Evolutionary conservation across 2,888 invertebrate genomes (phyloP).

Genomic region (Cylindroiulus punctatus): DNA sequence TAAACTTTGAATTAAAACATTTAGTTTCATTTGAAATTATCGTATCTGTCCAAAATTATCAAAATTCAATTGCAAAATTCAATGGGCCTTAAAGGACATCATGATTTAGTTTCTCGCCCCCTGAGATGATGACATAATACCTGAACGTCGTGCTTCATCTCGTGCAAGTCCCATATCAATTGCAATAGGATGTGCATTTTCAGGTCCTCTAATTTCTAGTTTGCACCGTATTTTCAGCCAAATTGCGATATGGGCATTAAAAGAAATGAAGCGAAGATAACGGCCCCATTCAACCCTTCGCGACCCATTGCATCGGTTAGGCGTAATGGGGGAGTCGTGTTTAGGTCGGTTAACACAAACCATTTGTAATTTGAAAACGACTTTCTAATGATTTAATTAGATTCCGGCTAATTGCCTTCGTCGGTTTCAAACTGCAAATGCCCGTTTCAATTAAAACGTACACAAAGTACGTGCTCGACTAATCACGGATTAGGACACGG

Average conservation of each 20-base stretch:
- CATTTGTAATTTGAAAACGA: slow-evolving; percentile 1
- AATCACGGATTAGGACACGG: slow-evolving; percentile 33
- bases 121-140: too few relatives aligned
- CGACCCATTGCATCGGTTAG: not conserved
- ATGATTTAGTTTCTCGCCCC: too few relatives aligned
- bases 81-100: too few relatives aligned
- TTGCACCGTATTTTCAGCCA: not conserved
- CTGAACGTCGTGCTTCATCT: too few relatives aligned
- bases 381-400: slow-evolving; percentile 7
- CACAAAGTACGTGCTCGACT: slow-evolving; percentile 24
- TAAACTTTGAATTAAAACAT: too few relatives aligned
- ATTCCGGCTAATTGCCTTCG: slow-evolving; percentile 4
- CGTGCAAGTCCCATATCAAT: too few relatives aligned
- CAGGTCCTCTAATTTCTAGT: too few relatives aligned
- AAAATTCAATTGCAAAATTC: too few relatives aligned
- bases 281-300: not conserved
- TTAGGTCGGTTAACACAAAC: slow-evolving; percentile 34
- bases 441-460: slow-evolving; percentile 16
- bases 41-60: too few relatives aligned
- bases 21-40: too few relatives aligned
- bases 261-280: not conserved
- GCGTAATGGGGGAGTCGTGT: not conserved
- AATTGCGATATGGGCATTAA: not conserved
- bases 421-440: not conserved
- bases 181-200: too few relatives aligned